These are phyloP conservation scores for Pangasius krempfi DNA, from an alignment of 2,797 vertebrate species.

Conservation along the genomic window DNA sequence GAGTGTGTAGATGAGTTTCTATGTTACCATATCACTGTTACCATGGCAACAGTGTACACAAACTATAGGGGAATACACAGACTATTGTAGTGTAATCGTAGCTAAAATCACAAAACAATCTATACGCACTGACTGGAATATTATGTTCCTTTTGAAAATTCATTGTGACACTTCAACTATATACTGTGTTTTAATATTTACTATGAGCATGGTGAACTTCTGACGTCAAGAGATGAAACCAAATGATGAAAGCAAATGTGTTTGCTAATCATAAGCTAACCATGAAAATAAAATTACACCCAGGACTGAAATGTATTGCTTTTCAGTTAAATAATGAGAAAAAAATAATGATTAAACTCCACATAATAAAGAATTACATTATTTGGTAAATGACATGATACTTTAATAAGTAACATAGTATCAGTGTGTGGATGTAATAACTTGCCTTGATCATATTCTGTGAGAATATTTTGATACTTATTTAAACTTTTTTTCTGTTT, in stretches of 20 bases:
- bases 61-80: slow-evolving; percentile 14
- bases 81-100: neutral
- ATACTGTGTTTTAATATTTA: neutral
- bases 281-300: neutral
- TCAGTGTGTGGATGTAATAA: neutral
- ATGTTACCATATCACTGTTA: neutral
- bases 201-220: neutral
- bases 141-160: neutral
- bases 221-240: neutral
- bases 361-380: neutral
- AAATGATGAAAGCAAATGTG: neutral
- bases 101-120: neutral
- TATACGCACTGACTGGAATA: neutral
- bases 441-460: neutral
- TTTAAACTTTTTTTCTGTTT: neutral
- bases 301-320: neutral
- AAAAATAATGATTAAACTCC: neutral
- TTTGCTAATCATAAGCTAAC: too few relatives aligned
- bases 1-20: neutral
- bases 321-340: neutral
- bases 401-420: neutral
- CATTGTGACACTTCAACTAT: neutral
- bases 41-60: slow-evolving; percentile 14
- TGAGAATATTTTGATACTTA: neutral
- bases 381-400: neutral